phyloP scores from a whole-genome alignment of 2,113 vertebrate species.

The Argyrosomus japonicus region DNA sequence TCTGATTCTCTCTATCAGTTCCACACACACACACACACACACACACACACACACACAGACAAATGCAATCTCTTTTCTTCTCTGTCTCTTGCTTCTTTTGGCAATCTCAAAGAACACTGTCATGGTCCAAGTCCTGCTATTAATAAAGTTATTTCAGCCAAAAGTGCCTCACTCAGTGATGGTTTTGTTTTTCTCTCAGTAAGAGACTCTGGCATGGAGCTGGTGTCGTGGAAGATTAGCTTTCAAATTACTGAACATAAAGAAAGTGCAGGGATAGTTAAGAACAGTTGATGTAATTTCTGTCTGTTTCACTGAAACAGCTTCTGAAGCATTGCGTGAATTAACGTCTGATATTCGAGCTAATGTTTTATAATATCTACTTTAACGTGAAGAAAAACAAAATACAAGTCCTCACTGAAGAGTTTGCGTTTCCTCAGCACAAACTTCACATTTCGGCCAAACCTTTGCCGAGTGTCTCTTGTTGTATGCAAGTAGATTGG shows the following conservation, averaged over 20 bases:
- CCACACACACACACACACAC: conserved; percentile 21
- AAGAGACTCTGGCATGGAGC: conserved; percentile 15
- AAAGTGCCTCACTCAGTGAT: conserved; percentile 42
- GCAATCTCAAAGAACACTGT: conserved; percentile 53
- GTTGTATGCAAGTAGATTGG: not conserved
- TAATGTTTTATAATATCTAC: not conserved
- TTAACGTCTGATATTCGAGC: not conserved
- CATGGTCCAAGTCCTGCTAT: conserved; percentile 60
- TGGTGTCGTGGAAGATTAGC: conserved; percentile 13
- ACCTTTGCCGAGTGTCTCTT: not conserved
- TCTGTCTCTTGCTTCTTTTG: conserved; percentile 73
- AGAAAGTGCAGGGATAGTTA: not conserved
- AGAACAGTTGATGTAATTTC: not conserved
- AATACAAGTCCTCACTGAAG: not conserved
- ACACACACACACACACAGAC: conserved; percentile 8
- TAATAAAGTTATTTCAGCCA: conserved; percentile 73
- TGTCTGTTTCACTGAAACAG: not conserved
- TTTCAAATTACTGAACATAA: conserved; percentile 29
- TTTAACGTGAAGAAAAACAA: not conserved
- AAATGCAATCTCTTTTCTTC: conserved; percentile 18
- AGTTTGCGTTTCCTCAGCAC: too few relatives aligned
- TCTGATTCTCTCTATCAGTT: conserved; percentile 1
- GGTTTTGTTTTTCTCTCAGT: conserved; percentile 33
- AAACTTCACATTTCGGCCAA: not conserved
- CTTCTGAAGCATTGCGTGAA: not conserved